These are phyloP conservation scores for Chunga burmeisteri DNA, from an alignment of 2,113 vertebrate genomes.

Conservation along the genomic window DNA sequence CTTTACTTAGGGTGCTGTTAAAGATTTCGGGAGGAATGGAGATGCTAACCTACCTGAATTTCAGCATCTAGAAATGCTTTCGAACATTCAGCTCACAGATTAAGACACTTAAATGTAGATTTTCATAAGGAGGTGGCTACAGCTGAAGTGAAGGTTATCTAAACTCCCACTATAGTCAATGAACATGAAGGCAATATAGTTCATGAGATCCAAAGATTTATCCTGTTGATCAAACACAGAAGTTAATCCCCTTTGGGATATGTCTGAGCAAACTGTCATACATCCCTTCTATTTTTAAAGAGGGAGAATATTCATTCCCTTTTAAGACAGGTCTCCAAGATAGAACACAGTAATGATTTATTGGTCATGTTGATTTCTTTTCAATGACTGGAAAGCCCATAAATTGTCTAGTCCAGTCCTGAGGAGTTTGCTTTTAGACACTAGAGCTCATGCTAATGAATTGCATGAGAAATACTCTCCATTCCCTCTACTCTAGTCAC, in stretches of 20 bases:
- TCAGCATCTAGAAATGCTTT: not conserved
- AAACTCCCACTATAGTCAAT: not conserved
- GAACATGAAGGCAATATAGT: not conserved
- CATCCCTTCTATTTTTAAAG: not conserved
- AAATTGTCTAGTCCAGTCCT: not conserved
- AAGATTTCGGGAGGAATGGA: not conserved
- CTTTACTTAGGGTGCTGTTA: not conserved
- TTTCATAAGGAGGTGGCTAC: not conserved
- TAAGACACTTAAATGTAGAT: not conserved
- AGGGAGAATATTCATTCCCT: not conserved
- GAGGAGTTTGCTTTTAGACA: not conserved
- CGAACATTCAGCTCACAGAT: not conserved
- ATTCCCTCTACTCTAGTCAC: no score
- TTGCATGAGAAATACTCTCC: rapidly evolving
- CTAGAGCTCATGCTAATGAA: not conserved
- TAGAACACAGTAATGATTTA: not conserved
- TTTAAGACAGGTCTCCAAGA: not conserved
- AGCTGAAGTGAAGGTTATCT: not conserved
- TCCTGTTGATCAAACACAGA: not conserved
- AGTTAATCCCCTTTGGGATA: not conserved
- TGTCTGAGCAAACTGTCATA: not conserved
- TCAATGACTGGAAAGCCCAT: not conserved
- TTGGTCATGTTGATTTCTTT: not conserved
- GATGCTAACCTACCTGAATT: not conserved
- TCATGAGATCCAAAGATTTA: not conserved